Evolutionary conservation across 2,888 invertebrate genomes (phyloP).

Genomic region (Euplagia quadripunctaria): DNA sequence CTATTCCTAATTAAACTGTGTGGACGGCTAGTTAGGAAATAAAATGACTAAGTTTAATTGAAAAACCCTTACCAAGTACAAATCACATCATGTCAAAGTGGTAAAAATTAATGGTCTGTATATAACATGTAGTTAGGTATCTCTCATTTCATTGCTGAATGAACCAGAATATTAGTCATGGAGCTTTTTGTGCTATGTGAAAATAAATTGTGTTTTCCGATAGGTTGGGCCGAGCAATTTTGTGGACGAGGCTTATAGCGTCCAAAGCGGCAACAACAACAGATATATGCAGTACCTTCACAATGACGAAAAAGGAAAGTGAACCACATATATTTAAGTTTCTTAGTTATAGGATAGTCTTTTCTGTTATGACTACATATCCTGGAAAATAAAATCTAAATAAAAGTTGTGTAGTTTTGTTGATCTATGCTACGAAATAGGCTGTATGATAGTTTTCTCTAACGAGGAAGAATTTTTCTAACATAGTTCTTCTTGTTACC

Average conservation of each 20-base stretch:
- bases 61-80: too few relatives aligned
- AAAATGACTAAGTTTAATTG: too few relatives aligned
- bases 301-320: not conserved
- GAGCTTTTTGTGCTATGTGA: not conserved
- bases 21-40: too few relatives aligned
- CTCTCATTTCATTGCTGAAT: slow-evolving; percentile 26
- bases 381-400: not conserved
- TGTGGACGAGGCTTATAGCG: not conserved
- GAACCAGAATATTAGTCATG: slow-evolving; percentile 14
- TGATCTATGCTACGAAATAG: too few relatives aligned
- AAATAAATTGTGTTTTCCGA: slow-evolving; percentile 28
- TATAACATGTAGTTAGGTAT: not conserved
- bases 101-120: too few relatives aligned
- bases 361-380: not conserved
- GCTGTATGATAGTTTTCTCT: not conserved
- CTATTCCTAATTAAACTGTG: too few relatives aligned
- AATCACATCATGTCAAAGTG: too few relatives aligned
- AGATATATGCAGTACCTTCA: not conserved
- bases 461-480: too few relatives aligned
- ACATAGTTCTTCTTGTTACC: not conserved
- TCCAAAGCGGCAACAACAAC: slow-evolving; percentile 2
- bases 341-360: slow-evolving; percentile 15
- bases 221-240: slow-evolving; percentile 22
- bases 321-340: not conserved
- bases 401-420: too few relatives aligned